These are phyloP conservation scores for Cossypha polioptera DNA, from an alignment of 2,797 vertebrate genomes.

Conservation along the genomic window DNA sequence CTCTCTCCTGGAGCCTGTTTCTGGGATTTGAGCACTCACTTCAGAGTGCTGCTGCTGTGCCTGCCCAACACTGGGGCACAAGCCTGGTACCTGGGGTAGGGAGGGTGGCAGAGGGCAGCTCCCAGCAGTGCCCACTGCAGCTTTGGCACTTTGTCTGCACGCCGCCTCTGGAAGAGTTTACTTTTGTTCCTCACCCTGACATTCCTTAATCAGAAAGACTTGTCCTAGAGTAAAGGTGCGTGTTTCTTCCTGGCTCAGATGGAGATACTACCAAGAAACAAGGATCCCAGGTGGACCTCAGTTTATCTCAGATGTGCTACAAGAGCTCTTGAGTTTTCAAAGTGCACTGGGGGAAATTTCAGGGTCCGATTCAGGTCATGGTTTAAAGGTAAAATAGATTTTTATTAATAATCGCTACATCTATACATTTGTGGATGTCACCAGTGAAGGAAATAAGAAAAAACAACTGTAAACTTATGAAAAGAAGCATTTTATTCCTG, in stretches of 20 bases:
- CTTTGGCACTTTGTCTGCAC: background rate
- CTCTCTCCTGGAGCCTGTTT: background rate
- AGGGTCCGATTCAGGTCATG: background rate
- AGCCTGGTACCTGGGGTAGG: background rate
- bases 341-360: conserved; percentile 1
- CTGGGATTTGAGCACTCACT: background rate
- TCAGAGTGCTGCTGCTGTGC: background rate
- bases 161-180: background rate
- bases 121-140: fast-evolving
- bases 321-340: background rate
- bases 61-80: background rate
- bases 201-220: background rate
- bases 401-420: conserved; percentile 53
- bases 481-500: conserved; percentile 71
- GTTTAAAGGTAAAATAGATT: conserved; percentile 45
- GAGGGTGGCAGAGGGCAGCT: background rate
- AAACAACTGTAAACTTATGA: conserved; percentile 72
- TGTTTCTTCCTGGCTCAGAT: background rate
- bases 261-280: background rate
- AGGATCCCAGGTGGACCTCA: background rate
- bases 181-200: background rate
- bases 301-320: background rate
- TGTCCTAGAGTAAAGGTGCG: background rate
- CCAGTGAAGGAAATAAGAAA: conserved; percentile 59
- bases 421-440: conserved; percentile 35